Evolutionary conservation across 2,113 vertebrate species (phyloP), one percentile per base, ranked within the genome.

Genomic region (Protobothrops flavoviridis): DNA sequence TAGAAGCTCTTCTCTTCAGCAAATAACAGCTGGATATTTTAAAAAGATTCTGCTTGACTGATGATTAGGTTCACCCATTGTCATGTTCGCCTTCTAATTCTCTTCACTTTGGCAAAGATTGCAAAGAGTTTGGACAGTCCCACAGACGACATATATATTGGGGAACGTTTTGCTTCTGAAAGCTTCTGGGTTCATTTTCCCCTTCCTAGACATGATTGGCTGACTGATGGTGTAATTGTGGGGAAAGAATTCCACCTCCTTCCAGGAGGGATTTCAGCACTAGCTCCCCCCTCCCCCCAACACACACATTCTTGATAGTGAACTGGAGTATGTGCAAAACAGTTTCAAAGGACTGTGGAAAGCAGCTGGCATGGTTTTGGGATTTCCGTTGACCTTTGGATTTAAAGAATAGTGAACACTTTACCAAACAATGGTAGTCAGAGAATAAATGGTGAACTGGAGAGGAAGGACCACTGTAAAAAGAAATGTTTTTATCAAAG

Each of bases 1-100:
- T 69, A 69, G 29, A n/a, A 69, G 29, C 12, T n/a, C n/a, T 69
- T 69, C 64, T n/a, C 29, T 12, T 69, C 12, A 10, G 15, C 24
- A 12, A 23, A 15, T 21, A 6, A 55, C 6, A 29, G 48, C 0
- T 12, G n/a, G 15, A 20, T 45, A 69, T 2, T 74, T 12, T 61
- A 2, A 43, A 24, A 48, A n/a, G 55, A 48, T 2, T 45, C 1
- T 45, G 7, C 17, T 3, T n/a, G 50, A 59, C 10, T 9, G 15
- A 0, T 23, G 1, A 6, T 57, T 20, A 61, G 23, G 10, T 15
- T 48, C 0, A 6, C 1, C 29, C 11, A 2, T 33, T 24, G 26
- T 24, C 48, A 21, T 11, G 11, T 2, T 39, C 13, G 23, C 61
- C 50, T 39, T 56, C 21, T 15, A 43, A 12, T 29, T 20, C 21